Base-by-base conservation (phyloP, 2,797 vertebrate genomes). In the Intellagama lesueurii region DNA sequence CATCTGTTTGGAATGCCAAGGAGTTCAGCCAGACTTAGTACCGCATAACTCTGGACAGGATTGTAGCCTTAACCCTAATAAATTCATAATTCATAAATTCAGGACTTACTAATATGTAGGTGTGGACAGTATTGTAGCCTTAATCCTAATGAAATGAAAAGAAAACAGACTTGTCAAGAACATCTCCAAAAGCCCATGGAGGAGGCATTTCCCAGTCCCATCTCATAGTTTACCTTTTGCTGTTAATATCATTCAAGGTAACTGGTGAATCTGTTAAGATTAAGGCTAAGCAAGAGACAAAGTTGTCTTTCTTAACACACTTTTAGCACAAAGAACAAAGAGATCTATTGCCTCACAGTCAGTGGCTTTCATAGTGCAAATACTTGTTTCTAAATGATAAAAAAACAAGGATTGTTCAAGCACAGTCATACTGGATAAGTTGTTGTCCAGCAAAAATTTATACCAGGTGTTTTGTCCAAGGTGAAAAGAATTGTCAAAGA, bases 281-380 rank as follows among this genome's bases (percentile, higher is more conserved):
- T 89, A 93, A 95, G 93, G 93, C 92, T 92, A 92, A 94, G 91
- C 90, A 78, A 93, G 91, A 91, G 92, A 94, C 88, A 84, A 1
- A 7, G 92, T 19, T 2, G 84, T 89, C 0, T 94, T 93, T 92
- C 93, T 95, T 94, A 94, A 93, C 91, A 91, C 89, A 11, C 93
- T 12, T 90, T 94, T 94, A 93, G 93, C 94, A 93, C 89, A 40
- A 40, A 40, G 40, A 40, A 40, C 1, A 40, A 40, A 40, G 40
- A 40, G 40, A 40, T 40, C 40, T 40, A 40, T 3, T 40, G 40
- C 40, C 40, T 40, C 40, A 40, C 40, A 40, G 40, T 40, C 40
- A 40, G 40, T 40, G 40, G 91, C 52, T 90, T 91, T 89, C 68
- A 78, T 78, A 94, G 90, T 87, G 92, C 91, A 88, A 90, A 68